Conservation (phyloP, 2,113 vertebrate genomes). For the Corythaeola cristata region DNA sequence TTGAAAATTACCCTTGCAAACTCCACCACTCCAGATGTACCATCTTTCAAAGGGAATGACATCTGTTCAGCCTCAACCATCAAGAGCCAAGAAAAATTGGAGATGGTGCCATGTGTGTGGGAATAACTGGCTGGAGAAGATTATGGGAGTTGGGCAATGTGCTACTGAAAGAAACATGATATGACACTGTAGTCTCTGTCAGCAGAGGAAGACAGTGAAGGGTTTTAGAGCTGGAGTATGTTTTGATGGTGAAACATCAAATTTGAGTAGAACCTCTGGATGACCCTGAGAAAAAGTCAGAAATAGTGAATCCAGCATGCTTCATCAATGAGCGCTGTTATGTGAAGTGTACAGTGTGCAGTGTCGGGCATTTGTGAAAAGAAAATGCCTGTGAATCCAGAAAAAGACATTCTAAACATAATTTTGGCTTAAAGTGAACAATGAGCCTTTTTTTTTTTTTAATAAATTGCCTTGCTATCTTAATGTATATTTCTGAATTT, state of each 20-base stretch:
- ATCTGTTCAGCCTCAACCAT: neutral
- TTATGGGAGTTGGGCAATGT: neutral
- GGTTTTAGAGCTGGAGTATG: neutral
- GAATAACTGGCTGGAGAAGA: neutral
- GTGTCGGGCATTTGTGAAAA: neutral
- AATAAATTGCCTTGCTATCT: neutral
- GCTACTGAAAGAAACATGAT: neutral
- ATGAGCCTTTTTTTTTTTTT: accelerated
- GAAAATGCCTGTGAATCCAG: neutral
- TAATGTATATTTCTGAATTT: neutral
- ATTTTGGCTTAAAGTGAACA: neutral
- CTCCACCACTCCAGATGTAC: neutral
- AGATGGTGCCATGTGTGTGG: accelerated
- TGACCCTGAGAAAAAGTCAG: neutral
- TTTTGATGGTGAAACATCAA: neutral
- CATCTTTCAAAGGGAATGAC: neutral
- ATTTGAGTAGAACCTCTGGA: neutral
- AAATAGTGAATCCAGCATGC: neutral
- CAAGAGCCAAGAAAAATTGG: neutral
- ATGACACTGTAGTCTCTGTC: neutral
- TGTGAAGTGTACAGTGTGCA: neutral
- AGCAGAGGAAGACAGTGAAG: neutral
- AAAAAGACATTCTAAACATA: neutral
- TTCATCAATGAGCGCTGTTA: neutral
- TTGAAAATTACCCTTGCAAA: neutral